phyloP scores from a whole-genome alignment of 2,113 vertebrate genomes.

The Channa maculata region DNA sequence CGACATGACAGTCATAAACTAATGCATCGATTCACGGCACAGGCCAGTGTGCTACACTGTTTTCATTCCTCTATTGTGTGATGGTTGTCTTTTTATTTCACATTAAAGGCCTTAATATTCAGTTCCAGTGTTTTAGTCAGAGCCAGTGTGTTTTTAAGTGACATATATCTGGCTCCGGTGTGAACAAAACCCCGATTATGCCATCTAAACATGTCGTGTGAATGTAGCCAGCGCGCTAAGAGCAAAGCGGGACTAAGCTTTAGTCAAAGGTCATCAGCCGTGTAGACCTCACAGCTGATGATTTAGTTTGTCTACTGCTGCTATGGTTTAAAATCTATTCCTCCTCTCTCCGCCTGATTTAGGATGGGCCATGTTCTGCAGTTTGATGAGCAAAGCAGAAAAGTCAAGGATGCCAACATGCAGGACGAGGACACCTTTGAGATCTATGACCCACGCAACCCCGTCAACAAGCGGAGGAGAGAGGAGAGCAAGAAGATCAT shows the following conservation, averaged over 20 bases:
- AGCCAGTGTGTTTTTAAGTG: no score
- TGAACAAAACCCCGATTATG: no score
- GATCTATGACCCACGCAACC: conserved; percentile 97
- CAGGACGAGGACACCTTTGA: conserved; percentile 98
- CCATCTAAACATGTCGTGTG: no score
- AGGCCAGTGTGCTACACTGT: no score
- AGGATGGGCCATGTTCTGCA: conserved; percentile 98
- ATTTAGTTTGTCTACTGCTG: conserved; percentile 55
- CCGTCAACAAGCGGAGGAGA: conserved; percentile 94
- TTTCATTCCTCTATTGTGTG: no score
- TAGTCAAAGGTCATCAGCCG: not conserved
- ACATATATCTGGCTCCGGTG: no score
- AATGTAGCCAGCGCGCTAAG: not conserved
- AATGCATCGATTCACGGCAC: no score
- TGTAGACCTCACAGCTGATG: conserved; percentile 9
- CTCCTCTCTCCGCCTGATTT: conserved; percentile 67
- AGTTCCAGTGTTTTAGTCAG: no score
- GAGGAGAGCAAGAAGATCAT: conserved; percentile 98
- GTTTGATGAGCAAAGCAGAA: conserved; percentile 95
- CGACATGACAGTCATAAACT: no score
- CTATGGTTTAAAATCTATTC: conserved; percentile 59
- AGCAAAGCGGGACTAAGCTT: not conserved
- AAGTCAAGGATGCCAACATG: conserved; percentile 97
- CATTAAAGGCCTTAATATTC: no score
- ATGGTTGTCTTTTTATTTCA: no score